Conservation (phyloP, 2,888 invertebrate species). For the Cheilosia vulpina region DNA sequence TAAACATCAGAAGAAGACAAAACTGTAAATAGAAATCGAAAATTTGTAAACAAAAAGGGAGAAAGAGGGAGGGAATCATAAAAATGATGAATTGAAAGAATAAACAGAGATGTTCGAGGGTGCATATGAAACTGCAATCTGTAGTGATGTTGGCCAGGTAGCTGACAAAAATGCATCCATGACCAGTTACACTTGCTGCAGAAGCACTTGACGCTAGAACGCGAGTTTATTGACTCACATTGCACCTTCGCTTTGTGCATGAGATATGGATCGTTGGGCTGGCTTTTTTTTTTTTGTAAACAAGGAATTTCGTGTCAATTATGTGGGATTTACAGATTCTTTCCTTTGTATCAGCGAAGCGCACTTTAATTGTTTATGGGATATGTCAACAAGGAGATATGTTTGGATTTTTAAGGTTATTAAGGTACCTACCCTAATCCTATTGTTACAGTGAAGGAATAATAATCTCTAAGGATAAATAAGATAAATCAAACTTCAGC, state of each 20-base stretch:
- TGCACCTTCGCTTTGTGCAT: conserved; percentile 19
- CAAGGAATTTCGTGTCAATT: conserved; percentile 9
- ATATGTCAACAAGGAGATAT: conserved; percentile 2
- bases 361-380: conserved; percentile 16
- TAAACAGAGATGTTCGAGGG: conserved; percentile 25
- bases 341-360: not conserved
- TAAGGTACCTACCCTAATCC: not conserved
- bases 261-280: not conserved
- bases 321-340: conserved; percentile 5
- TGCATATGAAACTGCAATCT: not conserved
- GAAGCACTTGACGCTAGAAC: conserved; percentile 37
- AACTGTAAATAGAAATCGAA: conserved; percentile 37
- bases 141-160: conserved; percentile 27
- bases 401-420: not conserved
- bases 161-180: not conserved
- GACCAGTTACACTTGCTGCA: conserved; percentile 7
- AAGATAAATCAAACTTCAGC: no score
- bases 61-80: conserved; percentile 2
- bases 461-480: no score
- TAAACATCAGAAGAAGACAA: conserved; percentile 33
- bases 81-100: conserved; percentile 30
- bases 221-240: conserved; percentile 11
- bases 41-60: conserved; percentile 9
- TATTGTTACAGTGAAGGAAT: not conserved
- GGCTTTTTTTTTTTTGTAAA: not conserved